These are phyloP conservation scores for Drosophila greeni DNA, from an alignment of 2,888 invertebrate genomes.

Conservation along the genomic window DNA sequence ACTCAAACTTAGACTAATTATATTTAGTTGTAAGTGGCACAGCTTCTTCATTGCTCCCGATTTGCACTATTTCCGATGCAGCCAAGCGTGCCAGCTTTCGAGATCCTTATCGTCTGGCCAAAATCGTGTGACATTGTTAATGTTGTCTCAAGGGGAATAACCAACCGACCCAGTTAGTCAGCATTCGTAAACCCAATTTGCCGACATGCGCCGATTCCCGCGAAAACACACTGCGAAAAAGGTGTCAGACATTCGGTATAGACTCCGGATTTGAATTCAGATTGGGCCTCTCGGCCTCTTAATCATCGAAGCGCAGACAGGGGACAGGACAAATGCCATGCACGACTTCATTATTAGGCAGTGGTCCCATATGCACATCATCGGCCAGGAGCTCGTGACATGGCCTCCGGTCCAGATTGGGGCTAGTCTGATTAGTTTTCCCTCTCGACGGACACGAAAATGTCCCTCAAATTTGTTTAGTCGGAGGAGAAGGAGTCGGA, in stretches of 20 bases:
- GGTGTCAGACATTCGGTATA: conserved; percentile 58
- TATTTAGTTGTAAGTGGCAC: neutral
- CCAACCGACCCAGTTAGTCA: conserved; percentile 38
- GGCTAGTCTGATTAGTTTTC: conserved; percentile 61
- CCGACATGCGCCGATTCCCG: conserved; percentile 49
- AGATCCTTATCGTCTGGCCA: conserved; percentile 20
- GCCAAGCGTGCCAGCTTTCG: neutral
- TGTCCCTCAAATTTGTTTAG: conserved; percentile 69
- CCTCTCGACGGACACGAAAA: conserved; percentile 55
- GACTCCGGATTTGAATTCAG: conserved; percentile 17
- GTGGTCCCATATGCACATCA: conserved; percentile 64
- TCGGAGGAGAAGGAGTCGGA: conserved; percentile 15
- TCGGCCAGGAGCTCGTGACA: conserved; percentile 58
- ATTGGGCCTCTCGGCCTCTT: conserved; percentile 42
- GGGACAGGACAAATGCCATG: conserved; percentile 60
- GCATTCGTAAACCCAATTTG: conserved; percentile 30
- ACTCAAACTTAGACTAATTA: neutral
- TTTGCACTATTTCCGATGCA: conserved; percentile 1
- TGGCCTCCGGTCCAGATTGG: conserved; percentile 47
- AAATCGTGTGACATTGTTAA: conserved; percentile 43
- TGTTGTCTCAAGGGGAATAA: conserved; percentile 7
- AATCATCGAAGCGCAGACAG: conserved; percentile 53
- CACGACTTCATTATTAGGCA: conserved; percentile 72
- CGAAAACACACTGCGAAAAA: conserved; percentile 46
- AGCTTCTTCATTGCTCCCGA: neutral